Evolutionary conservation across 2,797 vertebrate genomes (phyloP).

Genomic region (Sebastes cheni): DNA sequence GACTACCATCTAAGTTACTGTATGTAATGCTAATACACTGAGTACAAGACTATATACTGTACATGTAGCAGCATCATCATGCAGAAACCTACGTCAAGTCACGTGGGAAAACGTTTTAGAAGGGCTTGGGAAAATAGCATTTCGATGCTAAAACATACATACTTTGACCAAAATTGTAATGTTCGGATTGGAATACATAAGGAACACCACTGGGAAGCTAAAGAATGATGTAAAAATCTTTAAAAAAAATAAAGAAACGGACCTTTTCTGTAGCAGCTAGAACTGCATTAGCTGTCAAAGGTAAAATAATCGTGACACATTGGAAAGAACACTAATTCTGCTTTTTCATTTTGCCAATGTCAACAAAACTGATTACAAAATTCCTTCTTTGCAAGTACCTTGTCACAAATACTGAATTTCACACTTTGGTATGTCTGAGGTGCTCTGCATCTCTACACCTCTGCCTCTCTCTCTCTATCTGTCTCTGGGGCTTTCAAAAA

Average conservation of each 20-base stretch:
- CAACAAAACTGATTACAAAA: background rate
- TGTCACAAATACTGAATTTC: background rate
- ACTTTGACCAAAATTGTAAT: no score
- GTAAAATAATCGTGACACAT: background rate
- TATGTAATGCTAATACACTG: no score
- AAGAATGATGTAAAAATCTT: no score
- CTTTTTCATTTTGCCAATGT: background rate
- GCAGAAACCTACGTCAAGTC: no score
- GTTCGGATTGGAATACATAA: no score
- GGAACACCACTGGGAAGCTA: no score
- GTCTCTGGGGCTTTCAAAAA: constrained; percentile 37
- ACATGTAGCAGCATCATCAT: no score
- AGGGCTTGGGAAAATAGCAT: no score
- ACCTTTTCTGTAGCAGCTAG: background rate
- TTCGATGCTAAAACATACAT: no score
- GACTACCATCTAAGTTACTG: no score
- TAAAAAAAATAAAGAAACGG: background rate
- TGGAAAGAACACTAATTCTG: background rate
- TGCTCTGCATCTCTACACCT: background rate
- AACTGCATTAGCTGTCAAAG: background rate
- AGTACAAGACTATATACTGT: no score
- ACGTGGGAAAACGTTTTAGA: no score
- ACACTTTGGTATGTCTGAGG: background rate
- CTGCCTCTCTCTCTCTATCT: background rate
- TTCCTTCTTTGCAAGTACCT: background rate